Base-by-base conservation (phyloP, 2,797 vertebrate genomes). In the Bryconaethiops microstoma region DNA sequence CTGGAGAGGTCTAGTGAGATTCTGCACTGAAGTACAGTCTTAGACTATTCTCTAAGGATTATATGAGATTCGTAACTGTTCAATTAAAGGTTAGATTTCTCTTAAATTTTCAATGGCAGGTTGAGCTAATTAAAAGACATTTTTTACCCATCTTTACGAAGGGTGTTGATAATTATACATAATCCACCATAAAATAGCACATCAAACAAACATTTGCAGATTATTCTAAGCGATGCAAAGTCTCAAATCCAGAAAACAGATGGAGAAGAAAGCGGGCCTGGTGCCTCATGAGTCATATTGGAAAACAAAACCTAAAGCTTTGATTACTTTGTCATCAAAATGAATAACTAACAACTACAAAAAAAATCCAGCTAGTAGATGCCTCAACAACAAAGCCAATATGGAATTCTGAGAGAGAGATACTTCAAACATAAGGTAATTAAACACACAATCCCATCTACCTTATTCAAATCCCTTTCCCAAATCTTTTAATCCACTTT, bases 261-360 rank as follows among this genome's bases (percentile, higher is more conserved):
- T 52, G 16, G 50, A 19, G 16, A 55, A 35, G 25, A 19, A 16
- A 14, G 68, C 45, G 7, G 14, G n/a, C 25, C 45, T 14, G 5
- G 2, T 17, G 21, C 19, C 67, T 42, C 48, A 19, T 10, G 48
- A 71, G 50, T 19, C 25, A 35, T 14, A 16, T 71, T 54, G 68
- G 25, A 52, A 71, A 50, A 52, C 50, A 72, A 72, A 50, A 55
- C 55, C 29, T 1, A 35, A 72, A 72, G 29, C 69, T 72, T 72
- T 55, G 69, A 72, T 55, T 72, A 55, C 25, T 35, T 35, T 72
- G 16, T 54, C 69, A 72, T 55, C 67, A 69, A 69, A 69, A 69
- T 5, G 42, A 69, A 69, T 69, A 48, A 67, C 39, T 67, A 68
- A 70, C 45, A 70, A 50, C 21, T 52, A 50, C 23, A 54, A 35